Conservation (phyloP, 2,888 invertebrate species). For the Oscheius sp. region DNA sequence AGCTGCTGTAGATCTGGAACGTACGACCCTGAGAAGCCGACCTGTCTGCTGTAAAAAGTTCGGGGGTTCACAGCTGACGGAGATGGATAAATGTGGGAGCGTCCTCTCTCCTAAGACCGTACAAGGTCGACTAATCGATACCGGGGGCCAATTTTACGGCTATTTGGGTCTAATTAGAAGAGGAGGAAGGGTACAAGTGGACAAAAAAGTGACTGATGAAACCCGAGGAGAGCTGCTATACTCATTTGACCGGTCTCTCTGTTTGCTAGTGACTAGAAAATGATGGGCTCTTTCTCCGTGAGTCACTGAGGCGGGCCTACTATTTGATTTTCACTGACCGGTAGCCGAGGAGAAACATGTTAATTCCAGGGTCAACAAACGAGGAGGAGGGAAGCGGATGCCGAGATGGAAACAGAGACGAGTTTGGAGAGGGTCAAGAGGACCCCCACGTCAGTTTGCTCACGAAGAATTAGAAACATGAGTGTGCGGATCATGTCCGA, state of each 20-base stretch:
- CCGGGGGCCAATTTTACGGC: slow-evolving; percentile 31
- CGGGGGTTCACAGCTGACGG: slow-evolving; percentile 5
- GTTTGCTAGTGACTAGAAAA: slow-evolving; percentile 8
- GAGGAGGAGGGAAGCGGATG: background rate
- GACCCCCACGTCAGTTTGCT: slow-evolving; percentile 14
- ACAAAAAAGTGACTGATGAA: slow-evolving; percentile 3
- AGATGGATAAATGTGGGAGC: background rate
- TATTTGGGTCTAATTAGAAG: slow-evolving; percentile 3
- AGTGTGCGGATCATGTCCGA: background rate
- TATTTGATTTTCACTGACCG: slow-evolving; percentile 34
- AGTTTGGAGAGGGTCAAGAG: slow-evolving; percentile 20
- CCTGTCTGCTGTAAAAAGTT: slow-evolving; percentile 2
- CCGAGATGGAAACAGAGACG: slow-evolving; percentile 4
- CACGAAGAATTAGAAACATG: slow-evolving; percentile 5
- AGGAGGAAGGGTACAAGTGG: no score
- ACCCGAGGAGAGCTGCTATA: slow-evolving; percentile 1
- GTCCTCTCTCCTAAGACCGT: background rate
- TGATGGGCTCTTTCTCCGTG: slow-evolving; percentile 5
- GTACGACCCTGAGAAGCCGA: slow-evolving; percentile 13
- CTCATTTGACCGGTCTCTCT: slow-evolving; percentile 11
- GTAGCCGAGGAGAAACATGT: slow-evolving; percentile 34
- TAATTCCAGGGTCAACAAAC: slow-evolving; percentile 29
- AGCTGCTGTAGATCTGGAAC: background rate
- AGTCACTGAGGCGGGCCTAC: background rate
- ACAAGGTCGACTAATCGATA: slow-evolving; percentile 35